These are phyloP conservation scores for Alouatta palliata DNA, from an alignment of 2,113 vertebrate genomes.

Conservation along the genomic window DNA sequence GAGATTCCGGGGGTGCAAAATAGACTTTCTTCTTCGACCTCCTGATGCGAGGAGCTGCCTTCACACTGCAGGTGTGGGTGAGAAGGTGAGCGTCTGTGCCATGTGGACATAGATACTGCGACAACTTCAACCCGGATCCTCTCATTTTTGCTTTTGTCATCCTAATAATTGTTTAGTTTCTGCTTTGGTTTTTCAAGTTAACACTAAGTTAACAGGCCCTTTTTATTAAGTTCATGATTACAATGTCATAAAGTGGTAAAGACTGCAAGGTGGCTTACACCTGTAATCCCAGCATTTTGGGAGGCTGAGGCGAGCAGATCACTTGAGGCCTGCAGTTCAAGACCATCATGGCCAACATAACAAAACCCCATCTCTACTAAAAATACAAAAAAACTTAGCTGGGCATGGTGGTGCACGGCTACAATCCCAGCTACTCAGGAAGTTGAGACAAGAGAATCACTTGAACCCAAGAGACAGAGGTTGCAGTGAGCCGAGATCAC, in stretches of 20 bases:
- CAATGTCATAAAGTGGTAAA: neutral
- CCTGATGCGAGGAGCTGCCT: neutral
- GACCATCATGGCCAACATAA: too few relatives aligned
- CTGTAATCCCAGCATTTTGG: too few relatives aligned
- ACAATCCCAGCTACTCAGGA: too few relatives aligned
- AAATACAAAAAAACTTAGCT: too few relatives aligned
- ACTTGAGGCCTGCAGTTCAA: too few relatives aligned
- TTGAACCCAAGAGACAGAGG: too few relatives aligned
- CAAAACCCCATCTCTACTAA: too few relatives aligned
- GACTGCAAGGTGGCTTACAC: neutral
- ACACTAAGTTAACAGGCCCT: neutral
- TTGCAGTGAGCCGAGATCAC: too few relatives aligned
- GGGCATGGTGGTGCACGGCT: too few relatives aligned
- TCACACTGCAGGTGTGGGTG: neutral
- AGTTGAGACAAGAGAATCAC: too few relatives aligned
- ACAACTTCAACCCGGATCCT: neutral
- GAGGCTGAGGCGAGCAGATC: too few relatives aligned
- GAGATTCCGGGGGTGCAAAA: neutral
- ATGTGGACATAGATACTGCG: neutral
- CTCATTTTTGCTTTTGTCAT: neutral
- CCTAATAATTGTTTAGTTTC: neutral
- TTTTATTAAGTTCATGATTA: neutral
- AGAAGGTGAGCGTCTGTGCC: neutral
- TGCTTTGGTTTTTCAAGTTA: neutral
- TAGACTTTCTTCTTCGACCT: rapidly evolving